Evolutionary conservation across 2,113 vertebrate species (phyloP).

Genomic region (Pycnonotus jocosus): DNA sequence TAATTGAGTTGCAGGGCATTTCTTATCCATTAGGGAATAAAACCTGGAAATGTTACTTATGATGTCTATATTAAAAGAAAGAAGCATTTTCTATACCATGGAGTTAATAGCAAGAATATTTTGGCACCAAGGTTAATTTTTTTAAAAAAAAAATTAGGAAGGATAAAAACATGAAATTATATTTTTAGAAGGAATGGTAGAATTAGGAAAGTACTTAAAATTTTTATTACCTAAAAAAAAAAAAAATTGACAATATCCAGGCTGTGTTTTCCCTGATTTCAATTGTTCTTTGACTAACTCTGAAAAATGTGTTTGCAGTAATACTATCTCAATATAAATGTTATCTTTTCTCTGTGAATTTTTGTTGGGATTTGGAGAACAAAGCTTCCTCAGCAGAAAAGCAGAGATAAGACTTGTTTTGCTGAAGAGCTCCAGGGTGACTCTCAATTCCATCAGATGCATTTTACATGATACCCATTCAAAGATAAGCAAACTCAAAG

Average conservation of each 20-base stretch:
- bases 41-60: not conserved
- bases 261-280: not conserved
- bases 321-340: not conserved
- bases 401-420: not conserved
- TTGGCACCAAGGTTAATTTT: not conserved
- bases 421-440: not conserved
- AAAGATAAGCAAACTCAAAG: not conserved
- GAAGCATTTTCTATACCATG: not conserved
- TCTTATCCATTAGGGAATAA: not conserved
- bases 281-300: not conserved
- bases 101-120: not conserved
- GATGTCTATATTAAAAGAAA: not conserved
- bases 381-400: not conserved
- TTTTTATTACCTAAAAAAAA: not conserved
- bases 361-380: not conserved
- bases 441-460: not conserved
- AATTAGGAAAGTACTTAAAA: not conserved
- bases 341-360: not conserved
- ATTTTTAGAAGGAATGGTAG: not conserved
- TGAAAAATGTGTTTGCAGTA: not conserved
- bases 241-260: not conserved
- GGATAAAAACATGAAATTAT: not conserved
- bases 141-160: not conserved
- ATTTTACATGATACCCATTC: fast-evolving
- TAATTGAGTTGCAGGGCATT: not conserved